Conservation (phyloP, 2,888 invertebrate species). For the Synergus umbraculus region DNA sequence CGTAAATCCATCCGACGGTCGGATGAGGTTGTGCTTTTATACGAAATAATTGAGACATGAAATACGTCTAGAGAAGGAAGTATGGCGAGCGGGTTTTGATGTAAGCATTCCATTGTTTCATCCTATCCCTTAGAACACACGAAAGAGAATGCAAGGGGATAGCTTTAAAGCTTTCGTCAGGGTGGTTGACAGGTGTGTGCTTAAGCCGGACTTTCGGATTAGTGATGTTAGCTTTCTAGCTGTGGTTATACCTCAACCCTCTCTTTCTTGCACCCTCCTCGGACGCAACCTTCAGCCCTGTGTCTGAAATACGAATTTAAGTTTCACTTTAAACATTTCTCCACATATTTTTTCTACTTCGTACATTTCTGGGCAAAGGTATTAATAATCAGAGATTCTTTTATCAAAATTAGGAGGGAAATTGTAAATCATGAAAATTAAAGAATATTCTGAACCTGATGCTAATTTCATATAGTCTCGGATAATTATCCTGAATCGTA, state of each 20-base stretch:
- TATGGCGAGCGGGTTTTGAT: conserved; percentile 67
- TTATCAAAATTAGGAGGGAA: no score
- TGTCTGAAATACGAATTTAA: conserved; percentile 12
- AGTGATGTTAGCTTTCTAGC: conserved; percentile 66
- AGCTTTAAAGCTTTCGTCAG: conserved; percentile 63
- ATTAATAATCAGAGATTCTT: no score
- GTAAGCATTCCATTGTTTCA: conserved; percentile 73
- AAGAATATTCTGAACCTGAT: neutral
- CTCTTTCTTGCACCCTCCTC: conserved; percentile 43
- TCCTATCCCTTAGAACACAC: conserved; percentile 65
- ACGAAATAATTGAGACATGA: conserved; percentile 75
- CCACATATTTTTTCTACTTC: conserved; percentile 3
- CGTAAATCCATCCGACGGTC: conserved; percentile 52
- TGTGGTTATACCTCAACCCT: conserved; percentile 46
- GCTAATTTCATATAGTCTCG: neutral
- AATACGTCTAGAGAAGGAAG: conserved; percentile 65
- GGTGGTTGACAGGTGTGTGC: conserved; percentile 62
- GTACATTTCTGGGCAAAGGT: no score
- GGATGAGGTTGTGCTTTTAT: conserved; percentile 67
- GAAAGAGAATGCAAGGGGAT: conserved; percentile 54
- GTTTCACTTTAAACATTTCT: neutral
- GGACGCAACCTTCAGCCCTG: conserved; percentile 13
- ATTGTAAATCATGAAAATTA: neutral
- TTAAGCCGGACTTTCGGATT: conserved; percentile 71
- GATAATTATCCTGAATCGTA: neutral